These are phyloP conservation scores for Dicrurus megarhynchus DNA, from an alignment of 2,113 vertebrate genomes.

Conservation along the genomic window DNA sequence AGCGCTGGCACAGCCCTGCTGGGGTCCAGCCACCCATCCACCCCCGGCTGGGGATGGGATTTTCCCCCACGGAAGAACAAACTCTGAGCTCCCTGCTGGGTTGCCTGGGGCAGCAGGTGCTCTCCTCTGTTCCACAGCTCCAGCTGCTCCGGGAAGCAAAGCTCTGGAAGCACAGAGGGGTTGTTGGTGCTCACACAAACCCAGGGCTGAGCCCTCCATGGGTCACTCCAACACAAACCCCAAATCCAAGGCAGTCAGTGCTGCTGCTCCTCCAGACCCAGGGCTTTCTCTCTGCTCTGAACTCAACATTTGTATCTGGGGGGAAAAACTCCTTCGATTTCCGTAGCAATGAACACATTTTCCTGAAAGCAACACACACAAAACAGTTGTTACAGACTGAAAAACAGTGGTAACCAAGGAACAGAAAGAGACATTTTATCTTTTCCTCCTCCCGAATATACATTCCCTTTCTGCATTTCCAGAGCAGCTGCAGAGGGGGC, in stretches of 20 bases:
- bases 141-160: rapidly evolving
- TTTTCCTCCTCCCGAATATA: rapidly evolving
- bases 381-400: not conserved
- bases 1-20: rapidly evolving
- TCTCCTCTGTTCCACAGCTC: rapidly evolving
- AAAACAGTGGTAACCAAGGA: not conserved
- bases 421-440: not conserved
- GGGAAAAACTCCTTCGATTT: not conserved
- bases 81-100: not conserved
- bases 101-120: not conserved
- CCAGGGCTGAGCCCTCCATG: rapidly evolving
- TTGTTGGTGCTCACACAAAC: rapidly evolving
- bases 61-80: rapidly evolving
- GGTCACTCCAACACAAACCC: rapidly evolving
- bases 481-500: rapidly evolving
- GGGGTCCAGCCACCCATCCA: rapidly evolving
- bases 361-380: not conserved
- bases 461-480: rapidly evolving
- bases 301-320: not conserved
- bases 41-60: not conserved
- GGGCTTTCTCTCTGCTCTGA: not conserved
- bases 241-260: rapidly evolving
- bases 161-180: not conserved
- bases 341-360: not conserved
- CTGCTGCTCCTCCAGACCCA: not conserved